These are phyloP conservation scores for Rhagoletis pomonella DNA, from an alignment of 1,140 invertebrate species.

Conservation along the genomic window DNA sequence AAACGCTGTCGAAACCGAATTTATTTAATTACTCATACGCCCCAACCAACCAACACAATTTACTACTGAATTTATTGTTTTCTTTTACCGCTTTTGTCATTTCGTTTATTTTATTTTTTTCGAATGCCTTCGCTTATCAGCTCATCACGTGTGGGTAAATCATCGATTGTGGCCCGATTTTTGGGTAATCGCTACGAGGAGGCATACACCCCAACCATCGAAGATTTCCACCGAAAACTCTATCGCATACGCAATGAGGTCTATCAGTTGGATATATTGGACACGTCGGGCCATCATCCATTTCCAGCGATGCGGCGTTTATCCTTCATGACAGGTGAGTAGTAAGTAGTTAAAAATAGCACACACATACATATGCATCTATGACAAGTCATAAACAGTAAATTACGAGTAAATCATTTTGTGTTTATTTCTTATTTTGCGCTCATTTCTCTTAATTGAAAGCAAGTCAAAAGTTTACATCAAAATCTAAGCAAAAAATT, in stretches of 20 bases:
- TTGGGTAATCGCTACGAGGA: slow-evolving; percentile 89
- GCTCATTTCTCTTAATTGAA: too few species aligned
- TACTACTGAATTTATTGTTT: too few species aligned
- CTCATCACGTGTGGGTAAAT: slow-evolving; percentile 80
- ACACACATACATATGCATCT: too few species aligned
- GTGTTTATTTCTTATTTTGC: too few species aligned
- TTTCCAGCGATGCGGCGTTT: slow-evolving; percentile 92
- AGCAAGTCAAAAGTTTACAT: too few species aligned
- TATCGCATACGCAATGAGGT: slow-evolving; percentile 90
- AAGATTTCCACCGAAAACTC: slow-evolving; percentile 91
- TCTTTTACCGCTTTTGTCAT: slow-evolving; percentile 13
- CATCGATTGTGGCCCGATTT: slow-evolving; percentile 82
- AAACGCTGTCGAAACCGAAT: background rate
- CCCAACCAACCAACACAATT: background rate
- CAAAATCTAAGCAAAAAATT: too few species aligned
- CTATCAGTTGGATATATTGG: slow-evolving; percentile 89
- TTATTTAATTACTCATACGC: background rate
- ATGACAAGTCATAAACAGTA: too few species aligned
- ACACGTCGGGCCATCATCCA: slow-evolving; percentile 92
- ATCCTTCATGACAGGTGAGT: slow-evolving; percentile 87
- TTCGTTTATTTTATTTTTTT: slow-evolving; percentile 20
- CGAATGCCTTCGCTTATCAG: slow-evolving; percentile 65
- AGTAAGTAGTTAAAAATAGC: background rate
- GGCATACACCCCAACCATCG: slow-evolving; percentile 90
- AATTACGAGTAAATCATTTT: too few species aligned